A percentile compares a stretch with the other conserved stretches of the same genome.
Conservation (phyloP, 2,888 invertebrate genomes). For the Rhamphomyia laevipes region DNA sequence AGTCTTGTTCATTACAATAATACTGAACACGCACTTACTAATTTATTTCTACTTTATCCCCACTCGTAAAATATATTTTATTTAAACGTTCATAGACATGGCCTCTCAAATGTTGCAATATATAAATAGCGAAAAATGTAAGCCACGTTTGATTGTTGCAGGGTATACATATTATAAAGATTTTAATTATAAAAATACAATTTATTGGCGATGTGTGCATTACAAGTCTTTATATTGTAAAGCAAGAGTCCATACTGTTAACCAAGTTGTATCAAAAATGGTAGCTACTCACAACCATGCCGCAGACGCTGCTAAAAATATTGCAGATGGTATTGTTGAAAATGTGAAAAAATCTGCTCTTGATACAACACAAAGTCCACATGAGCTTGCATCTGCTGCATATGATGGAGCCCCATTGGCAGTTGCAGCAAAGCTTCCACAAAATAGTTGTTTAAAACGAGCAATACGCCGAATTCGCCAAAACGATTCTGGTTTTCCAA, state of each 20-base stretch:
- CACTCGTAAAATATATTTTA: no score
- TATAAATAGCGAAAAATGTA: not conserved
- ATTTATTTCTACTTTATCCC: no score
- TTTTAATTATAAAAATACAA: not conserved
- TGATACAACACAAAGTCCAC: not conserved
- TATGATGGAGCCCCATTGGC: not conserved
- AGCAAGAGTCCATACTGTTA: not conserved
- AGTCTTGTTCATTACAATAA: no score
- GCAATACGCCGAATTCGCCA: not conserved
- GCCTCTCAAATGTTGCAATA: not conserved
- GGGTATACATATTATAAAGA: not conserved
- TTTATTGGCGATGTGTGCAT: not conserved
- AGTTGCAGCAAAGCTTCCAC: not conserved
- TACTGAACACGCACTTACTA: no score
- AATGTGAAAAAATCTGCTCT: not conserved
- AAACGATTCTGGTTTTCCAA: not conserved
- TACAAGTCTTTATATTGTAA: not conserved
- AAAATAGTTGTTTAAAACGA: not conserved
- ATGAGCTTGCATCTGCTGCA: not conserved
- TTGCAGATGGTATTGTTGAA: not conserved
- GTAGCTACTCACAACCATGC: not conserved
- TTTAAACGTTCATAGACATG: not conserved
- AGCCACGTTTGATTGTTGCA: not conserved
- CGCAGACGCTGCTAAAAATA: not conserved
- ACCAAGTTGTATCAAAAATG: not conserved